Evolutionary conservation across 2,797 vertebrate species (phyloP).

Genomic region (Prunella strophiata): DNA sequence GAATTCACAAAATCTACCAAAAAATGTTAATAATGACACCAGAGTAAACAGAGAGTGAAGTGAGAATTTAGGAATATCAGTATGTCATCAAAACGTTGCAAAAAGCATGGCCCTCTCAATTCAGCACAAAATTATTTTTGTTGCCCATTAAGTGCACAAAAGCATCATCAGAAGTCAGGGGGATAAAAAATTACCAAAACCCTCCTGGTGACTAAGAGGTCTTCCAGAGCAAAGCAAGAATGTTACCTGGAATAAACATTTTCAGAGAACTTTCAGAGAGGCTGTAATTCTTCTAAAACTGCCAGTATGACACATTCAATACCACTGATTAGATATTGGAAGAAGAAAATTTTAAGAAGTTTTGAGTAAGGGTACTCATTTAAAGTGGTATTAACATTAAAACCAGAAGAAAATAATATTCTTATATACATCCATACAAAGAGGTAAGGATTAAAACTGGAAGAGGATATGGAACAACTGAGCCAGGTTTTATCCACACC

Average conservation of each 20-base stretch:
- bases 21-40: not conserved
- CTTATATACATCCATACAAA: not conserved
- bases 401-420: not conserved
- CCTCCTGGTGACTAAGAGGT: not conserved
- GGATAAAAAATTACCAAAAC: not conserved
- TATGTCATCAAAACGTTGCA: not conserved
- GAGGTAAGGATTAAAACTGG: not conserved
- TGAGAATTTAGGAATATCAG: not conserved
- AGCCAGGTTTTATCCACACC: not conserved
- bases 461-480: not conserved
- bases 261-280: not conserved
- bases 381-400: not conserved
- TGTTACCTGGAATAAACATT: accelerated
- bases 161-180: not conserved
- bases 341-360: not conserved
- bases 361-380: not conserved
- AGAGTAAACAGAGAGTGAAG: not conserved
- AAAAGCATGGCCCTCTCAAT: not conserved
- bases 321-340: not conserved
- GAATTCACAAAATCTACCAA: not conserved
- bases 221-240: not conserved
- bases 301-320: not conserved
- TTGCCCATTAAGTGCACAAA: not conserved
- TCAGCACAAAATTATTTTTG: not conserved
- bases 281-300: not conserved